phyloP scores from a whole-genome alignment of 2,797 vertebrate genomes.

The Poecilia gillii region DNA sequence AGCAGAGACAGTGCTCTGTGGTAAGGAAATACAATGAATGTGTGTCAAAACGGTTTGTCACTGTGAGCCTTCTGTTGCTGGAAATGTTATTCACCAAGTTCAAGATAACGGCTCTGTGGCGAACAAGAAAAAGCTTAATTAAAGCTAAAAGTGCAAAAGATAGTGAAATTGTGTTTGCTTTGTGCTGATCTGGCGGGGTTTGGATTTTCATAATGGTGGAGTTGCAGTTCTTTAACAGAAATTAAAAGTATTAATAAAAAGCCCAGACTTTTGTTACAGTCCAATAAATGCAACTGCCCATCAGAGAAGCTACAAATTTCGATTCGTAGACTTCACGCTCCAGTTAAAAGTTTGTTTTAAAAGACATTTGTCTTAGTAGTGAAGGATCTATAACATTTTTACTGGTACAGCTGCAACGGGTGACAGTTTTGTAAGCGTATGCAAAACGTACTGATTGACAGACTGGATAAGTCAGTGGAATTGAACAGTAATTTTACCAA shows the following conservation, averaged over 20 bases:
- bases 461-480: not conserved
- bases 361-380: not conserved
- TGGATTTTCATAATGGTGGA: not conserved
- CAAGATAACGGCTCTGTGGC: slow-evolving; percentile 56
- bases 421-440: not conserved
- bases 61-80: slow-evolving; percentile 46
- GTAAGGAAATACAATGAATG: not conserved
- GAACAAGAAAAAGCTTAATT: slow-evolving; percentile 60
- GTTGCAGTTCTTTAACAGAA: not conserved
- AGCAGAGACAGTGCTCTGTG: not conserved
- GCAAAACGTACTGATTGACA: not conserved
- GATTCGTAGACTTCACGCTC: slow-evolving; percentile 52
- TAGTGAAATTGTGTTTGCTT: slow-evolving; percentile 53
- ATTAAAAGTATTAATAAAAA: slow-evolving; percentile 14
- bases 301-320: slow-evolving; percentile 47
- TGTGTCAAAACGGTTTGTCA: slow-evolving; percentile 6
- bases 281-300: slow-evolving; percentile 38
- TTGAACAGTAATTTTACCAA: too few species aligned
- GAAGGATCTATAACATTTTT: not conserved
- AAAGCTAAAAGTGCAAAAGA: slow-evolving; percentile 44
- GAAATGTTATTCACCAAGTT: slow-evolving; percentile 63
- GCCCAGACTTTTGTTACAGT: slow-evolving; percentile 30
- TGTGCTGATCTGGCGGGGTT: slow-evolving; percentile 41
- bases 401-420: not conserved
- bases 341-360: not conserved